These are phyloP conservation scores for Mycetomoellerius zeteki DNA, from an alignment of 1,140 invertebrate genomes.

Conservation along the genomic window DNA sequence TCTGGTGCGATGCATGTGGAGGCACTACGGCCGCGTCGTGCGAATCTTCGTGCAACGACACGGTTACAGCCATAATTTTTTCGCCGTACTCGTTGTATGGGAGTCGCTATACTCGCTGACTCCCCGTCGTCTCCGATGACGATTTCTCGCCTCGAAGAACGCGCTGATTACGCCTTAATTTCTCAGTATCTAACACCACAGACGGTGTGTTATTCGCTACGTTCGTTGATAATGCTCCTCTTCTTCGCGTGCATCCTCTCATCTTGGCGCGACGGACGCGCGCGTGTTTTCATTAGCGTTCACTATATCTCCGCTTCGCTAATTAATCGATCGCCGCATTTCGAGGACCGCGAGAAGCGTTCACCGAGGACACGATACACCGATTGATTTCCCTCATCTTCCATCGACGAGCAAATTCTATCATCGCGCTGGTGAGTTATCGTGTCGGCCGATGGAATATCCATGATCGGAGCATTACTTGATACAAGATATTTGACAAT, in stretches of 20 bases:
- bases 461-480: conserved; percentile 13
- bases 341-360: not conserved
- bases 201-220: conserved; percentile 72
- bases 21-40: not conserved
- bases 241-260: not conserved
- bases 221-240: conserved; percentile 46
- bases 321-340: conserved; percentile 13
- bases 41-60: not conserved
- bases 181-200: conserved; percentile 80
- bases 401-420: not conserved
- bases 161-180: conserved; percentile 80
- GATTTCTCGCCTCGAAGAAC: conserved; percentile 70
- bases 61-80: not conserved
- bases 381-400: not conserved
- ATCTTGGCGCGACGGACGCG: not conserved
- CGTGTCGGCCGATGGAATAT: conserved; percentile 1
- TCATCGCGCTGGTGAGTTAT: not conserved
- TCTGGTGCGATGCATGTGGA: conserved; percentile 43
- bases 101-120: conserved; percentile 20
- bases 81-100: not conserved
- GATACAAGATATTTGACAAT: conserved; percentile 55
- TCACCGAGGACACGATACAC: not conserved
- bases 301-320: not conserved
- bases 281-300: not conserved
- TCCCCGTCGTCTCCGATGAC: conserved; percentile 40